Conservation (phyloP, 1,140 invertebrate species). For the Drosophila lowei region DNA sequence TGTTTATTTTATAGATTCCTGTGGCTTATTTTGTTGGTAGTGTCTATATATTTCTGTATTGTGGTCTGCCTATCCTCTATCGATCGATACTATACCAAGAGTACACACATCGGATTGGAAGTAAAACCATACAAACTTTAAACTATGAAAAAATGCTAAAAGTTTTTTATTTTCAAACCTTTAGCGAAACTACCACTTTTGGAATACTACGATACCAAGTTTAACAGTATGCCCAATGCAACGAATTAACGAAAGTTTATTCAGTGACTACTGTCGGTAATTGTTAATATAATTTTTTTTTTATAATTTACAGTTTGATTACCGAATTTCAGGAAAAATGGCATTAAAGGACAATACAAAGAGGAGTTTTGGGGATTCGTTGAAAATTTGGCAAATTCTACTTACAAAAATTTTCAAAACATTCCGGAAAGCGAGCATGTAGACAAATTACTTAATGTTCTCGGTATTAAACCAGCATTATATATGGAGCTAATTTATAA, state of each 20-base stretch:
- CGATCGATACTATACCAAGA: constrained; percentile 68
- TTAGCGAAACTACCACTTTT: constrained; percentile 86
- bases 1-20: constrained; percentile 43
- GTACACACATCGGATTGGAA: constrained; percentile 87
- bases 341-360: constrained; percentile 38
- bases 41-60: constrained; percentile 64
- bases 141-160: constrained; percentile 82
- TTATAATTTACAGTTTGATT: no score
- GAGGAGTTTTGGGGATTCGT: constrained; percentile 61
- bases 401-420: constrained; percentile 73
- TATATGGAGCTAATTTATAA: constrained; percentile 80
- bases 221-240: constrained; percentile 84
- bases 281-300: not conserved
- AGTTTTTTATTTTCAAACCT: not conserved
- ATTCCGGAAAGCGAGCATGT: constrained; percentile 58
- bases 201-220: constrained; percentile 88
- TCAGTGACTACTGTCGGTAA: constrained; percentile 83
- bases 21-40: constrained; percentile 60
- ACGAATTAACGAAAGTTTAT: constrained; percentile 82
- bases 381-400: constrained; percentile 78
- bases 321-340: constrained; percentile 20
- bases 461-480: constrained; percentile 55
- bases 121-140: constrained; percentile 4
- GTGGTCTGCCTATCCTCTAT: constrained; percentile 65
- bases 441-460: constrained; percentile 42